Conservation (phyloP, 2,888 invertebrate species). For the Agapostemon virescens region DNA sequence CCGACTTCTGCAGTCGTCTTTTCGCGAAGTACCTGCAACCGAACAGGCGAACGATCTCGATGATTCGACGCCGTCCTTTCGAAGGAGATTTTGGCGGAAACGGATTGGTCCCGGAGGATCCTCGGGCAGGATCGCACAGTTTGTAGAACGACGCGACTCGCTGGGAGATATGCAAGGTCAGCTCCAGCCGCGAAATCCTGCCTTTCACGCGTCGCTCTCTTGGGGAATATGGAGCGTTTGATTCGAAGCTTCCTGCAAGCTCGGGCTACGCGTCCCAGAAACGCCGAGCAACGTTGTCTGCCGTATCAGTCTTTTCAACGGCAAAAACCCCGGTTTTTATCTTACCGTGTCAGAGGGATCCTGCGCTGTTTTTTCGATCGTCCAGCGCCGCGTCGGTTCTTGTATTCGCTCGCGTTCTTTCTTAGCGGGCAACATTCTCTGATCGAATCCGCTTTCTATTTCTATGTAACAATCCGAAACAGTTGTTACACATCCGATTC, state of each 20-base stretch:
- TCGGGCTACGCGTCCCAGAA: too few relatives aligned
- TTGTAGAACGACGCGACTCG: slow-evolving; percentile 39
- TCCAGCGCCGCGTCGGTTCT: slow-evolving; percentile 25
- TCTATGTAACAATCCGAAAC: slow-evolving; percentile 66
- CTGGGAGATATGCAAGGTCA: slow-evolving; percentile 67
- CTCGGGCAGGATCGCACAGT: slow-evolving; percentile 23
- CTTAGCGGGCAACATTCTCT: slow-evolving; percentile 46
- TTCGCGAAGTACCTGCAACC: too few relatives aligned
- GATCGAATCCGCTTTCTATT: slow-evolving; percentile 69
- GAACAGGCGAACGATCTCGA: too few relatives aligned
- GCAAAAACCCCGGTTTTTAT: slow-evolving; percentile 20
- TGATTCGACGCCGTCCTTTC: too few relatives aligned
- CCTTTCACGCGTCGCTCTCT: slow-evolving; percentile 68
- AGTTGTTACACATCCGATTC: slow-evolving; percentile 43
- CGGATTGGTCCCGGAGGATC: too few relatives aligned
- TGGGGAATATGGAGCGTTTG: slow-evolving; percentile 61
- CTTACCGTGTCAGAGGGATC: slow-evolving; percentile 30
- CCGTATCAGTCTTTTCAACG: slow-evolving; percentile 31
- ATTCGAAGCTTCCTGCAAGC: slow-evolving; percentile 53
- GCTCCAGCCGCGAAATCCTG: slow-evolving; percentile 39
- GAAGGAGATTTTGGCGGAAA: too few relatives aligned
- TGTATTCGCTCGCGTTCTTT: slow-evolving; percentile 47
- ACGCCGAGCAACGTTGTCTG: too few relatives aligned
- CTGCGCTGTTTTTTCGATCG: slow-evolving; percentile 18
- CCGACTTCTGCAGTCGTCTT: too few relatives aligned